Conservation (phyloP, 2,113 vertebrate genomes). For the Takifugu bimaculatus region DNA sequence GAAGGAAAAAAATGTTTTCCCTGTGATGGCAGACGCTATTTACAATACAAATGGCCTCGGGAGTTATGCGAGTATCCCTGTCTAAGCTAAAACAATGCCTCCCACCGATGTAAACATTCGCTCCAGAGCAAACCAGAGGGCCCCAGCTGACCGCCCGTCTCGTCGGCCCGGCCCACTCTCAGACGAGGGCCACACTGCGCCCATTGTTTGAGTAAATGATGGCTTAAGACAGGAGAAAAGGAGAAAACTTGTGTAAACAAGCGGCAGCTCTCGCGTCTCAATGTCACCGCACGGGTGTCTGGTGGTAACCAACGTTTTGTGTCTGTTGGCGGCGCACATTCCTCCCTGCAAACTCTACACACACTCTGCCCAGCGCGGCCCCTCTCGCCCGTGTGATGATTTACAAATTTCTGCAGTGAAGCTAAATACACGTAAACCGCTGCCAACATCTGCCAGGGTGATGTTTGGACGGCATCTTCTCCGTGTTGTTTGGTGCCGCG, state of each 20-base stretch:
- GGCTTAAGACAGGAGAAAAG: conserved; percentile 63
- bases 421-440: background rate
- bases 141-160: conserved; percentile 63
- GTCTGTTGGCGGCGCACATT: conserved; percentile 45
- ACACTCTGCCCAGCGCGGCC: conserved; percentile 5
- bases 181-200: conserved; percentile 69
- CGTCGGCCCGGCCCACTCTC: conserved; percentile 67
- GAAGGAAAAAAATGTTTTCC: background rate
- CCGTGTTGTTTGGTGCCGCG: conserved; percentile 25
- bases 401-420: conserved; percentile 7
- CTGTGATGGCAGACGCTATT: conserved; percentile 8
- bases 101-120: conserved; percentile 73
- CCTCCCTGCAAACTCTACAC: conserved; percentile 56
- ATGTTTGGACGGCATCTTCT: conserved; percentile 16
- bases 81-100: conserved; percentile 76
- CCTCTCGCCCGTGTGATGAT: conserved; percentile 4
- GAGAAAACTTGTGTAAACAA: conserved; percentile 77
- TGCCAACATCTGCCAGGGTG: conserved; percentile 1
- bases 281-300: conserved; percentile 73
- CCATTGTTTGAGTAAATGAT: conserved; percentile 72
- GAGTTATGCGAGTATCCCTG: conserved; percentile 35
- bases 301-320: conserved; percentile 48
- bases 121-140: conserved; percentile 69
- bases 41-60: conserved; percentile 10
- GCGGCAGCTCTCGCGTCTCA: conserved; percentile 72